Conservation (phyloP, 2,797 vertebrate genomes). For the Scyliorhinus canicula region DNA sequence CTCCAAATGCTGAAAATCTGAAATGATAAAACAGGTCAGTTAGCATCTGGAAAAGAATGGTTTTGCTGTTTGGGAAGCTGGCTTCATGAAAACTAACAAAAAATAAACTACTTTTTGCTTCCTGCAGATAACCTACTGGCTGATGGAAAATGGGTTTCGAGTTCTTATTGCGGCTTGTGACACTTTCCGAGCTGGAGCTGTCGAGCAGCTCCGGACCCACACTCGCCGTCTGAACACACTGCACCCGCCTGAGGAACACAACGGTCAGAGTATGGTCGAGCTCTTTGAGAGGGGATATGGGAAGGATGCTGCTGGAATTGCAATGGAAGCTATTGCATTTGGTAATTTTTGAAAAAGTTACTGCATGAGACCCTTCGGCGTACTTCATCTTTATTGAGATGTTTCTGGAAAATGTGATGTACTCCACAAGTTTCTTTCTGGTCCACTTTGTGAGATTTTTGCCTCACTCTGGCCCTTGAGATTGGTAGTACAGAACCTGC, state of each 20-base stretch:
- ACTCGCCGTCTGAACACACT: constrained; percentile 83
- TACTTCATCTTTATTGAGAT: not conserved
- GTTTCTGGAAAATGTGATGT: not conserved
- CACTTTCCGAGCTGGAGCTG: constrained; percentile 89
- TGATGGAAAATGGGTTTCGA: constrained; percentile 88
- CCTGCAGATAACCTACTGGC: constrained; percentile 89
- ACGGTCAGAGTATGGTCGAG: constrained; percentile 75
- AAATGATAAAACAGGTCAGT: not conserved
- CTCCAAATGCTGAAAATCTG: not conserved
- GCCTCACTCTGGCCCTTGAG: not conserved
- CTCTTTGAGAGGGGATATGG: constrained; percentile 97
- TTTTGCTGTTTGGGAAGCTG: not conserved
- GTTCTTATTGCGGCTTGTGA: constrained; percentile 95
- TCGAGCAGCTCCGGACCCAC: constrained; percentile 95
- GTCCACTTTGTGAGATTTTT: too few species aligned
- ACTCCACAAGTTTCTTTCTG: not conserved
- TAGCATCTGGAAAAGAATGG: not conserved
- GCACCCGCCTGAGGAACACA: constrained; percentile 78
- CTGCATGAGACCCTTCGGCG: not conserved
- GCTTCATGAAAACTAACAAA: not conserved
- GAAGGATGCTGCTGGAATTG: constrained; percentile 92
- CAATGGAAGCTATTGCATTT: constrained; percentile 93
- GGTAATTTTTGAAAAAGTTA: constrained; percentile 56
- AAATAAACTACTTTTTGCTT: not conserved
- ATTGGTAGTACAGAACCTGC: not conserved